A percentile compares a stretch with the other conserved stretches of the same genome.
Evolutionary conservation across 1,140 invertebrate species (phyloP).

Genomic region (Muscidifurax raptorellus): DNA sequence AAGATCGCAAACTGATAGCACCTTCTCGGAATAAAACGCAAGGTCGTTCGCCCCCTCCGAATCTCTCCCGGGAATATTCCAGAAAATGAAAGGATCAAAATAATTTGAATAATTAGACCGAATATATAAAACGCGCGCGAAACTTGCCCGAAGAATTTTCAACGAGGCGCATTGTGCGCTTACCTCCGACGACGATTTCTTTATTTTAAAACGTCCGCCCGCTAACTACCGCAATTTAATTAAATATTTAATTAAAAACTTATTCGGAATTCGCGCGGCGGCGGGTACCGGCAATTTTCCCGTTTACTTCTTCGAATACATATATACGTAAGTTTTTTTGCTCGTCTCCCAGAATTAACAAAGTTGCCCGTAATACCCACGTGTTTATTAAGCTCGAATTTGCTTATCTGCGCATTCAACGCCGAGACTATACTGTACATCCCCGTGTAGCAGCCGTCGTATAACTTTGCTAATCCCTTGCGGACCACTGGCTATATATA

Average conservation of each 20-base stretch:
- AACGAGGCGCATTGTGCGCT: not conserved
- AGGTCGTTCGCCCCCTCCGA: too few species aligned
- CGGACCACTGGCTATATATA: constrained; percentile 32
- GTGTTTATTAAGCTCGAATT: constrained; percentile 39
- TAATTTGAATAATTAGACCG: constrained; percentile 19
- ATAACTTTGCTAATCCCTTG: constrained; percentile 50
- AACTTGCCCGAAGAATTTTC: too few species aligned
- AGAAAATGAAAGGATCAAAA: constrained; percentile 20
- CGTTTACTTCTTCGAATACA: not conserved
- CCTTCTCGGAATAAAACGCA: too few species aligned
- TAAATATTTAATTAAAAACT: not conserved
- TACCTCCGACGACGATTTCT: not conserved
- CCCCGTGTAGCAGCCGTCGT: not conserved
- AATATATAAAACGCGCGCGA: not conserved
- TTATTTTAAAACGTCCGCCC: not conserved
- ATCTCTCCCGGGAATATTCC: not conserved
- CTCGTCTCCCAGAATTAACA: not conserved
- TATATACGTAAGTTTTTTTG: not conserved
- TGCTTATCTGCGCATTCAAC: constrained; percentile 43
- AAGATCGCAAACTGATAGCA: too few species aligned
- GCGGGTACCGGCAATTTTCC: not conserved
- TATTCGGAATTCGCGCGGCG: not conserved
- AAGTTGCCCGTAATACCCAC: constrained; percentile 12
- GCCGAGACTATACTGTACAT: constrained; percentile 4
- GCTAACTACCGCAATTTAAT: not conserved